These are phyloP conservation scores for Sminthopsis crassicaudata DNA, from an alignment of 2,113 vertebrate species.

Conservation along the genomic window DNA sequence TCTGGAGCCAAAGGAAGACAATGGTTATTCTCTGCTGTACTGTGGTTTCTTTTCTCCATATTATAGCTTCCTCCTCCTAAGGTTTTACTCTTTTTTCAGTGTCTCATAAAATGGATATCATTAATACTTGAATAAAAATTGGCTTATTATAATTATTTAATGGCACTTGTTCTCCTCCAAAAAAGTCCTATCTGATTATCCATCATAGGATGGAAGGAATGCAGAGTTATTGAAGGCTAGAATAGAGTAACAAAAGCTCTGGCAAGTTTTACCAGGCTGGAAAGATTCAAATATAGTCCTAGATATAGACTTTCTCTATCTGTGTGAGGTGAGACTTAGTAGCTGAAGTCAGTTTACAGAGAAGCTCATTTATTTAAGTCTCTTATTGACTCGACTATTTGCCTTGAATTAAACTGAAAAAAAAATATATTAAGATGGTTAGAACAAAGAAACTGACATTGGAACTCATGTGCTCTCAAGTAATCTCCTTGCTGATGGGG, in stretches of 20 bases:
- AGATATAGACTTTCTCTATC: not conserved
- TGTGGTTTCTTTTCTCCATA: not conserved
- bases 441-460: not conserved
- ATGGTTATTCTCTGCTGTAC: not conserved
- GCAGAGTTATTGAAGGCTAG: not conserved
- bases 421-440: not conserved
- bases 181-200: not conserved
- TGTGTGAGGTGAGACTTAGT: not conserved
- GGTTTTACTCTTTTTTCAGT: not conserved
- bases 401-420: not conserved
- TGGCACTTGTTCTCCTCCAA: not conserved
- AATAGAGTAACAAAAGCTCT: not conserved
- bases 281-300: not conserved
- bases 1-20: not conserved
- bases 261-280: not conserved
- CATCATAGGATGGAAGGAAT: not conserved
- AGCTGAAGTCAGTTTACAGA: not conserved
- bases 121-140: conserved; percentile 22
- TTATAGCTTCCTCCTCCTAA: not conserved
- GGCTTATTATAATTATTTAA: not conserved
- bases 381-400: not conserved
- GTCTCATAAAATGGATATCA: not conserved
- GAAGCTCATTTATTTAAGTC: not conserved
- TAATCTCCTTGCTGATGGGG: not conserved
- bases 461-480: not conserved